These are phyloP conservation scores for Globodera rostochiensis DNA, from an alignment of 1,140 invertebrate genomes.

Conservation along the genomic window DNA sequence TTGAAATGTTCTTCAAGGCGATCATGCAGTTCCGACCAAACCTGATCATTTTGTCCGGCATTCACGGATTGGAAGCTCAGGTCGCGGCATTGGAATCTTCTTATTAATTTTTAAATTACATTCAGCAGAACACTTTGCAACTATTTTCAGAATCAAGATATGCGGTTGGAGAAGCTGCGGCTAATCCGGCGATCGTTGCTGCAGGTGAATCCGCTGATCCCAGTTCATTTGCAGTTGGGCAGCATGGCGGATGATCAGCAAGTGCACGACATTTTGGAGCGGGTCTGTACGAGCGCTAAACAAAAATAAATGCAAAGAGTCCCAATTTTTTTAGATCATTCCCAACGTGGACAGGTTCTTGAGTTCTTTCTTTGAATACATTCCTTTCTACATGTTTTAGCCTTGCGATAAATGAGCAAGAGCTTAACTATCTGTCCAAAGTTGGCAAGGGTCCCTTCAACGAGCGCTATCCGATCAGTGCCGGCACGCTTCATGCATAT, in stretches of 20 bases:
- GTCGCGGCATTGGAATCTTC: background rate
- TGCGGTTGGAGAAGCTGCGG: constrained; percentile 65
- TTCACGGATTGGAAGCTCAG: constrained; percentile 68
- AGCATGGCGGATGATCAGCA: constrained; percentile 67
- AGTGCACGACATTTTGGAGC: constrained; percentile 63
- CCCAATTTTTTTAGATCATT: constrained; percentile 63
- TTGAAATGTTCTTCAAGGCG: constrained; percentile 68
- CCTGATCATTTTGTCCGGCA: constrained; percentile 67
- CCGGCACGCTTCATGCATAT: constrained; percentile 58
- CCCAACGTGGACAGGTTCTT: constrained; percentile 61
- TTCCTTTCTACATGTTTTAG: background rate
- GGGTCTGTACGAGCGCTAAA: constrained; percentile 52
- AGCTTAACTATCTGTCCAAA: constrained; percentile 66
- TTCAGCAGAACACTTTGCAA: background rate
- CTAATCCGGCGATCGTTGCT: constrained; percentile 60
- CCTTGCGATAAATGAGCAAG: constrained; percentile 68
- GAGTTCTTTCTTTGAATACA: constrained; percentile 15
- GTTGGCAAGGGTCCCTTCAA: constrained; percentile 66
- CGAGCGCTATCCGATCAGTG: constrained; percentile 57
- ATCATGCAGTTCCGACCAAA: constrained; percentile 65
- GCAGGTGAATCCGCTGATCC: constrained; percentile 59
- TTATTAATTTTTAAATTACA: background rate
- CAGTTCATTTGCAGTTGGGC: constrained; percentile 68
- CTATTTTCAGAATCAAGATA: constrained; percentile 51
- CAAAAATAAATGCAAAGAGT: no score